phyloP scores from a whole-genome alignment of 2,797 vertebrate genomes.

The Gymnoscopelus braueri region DNA sequence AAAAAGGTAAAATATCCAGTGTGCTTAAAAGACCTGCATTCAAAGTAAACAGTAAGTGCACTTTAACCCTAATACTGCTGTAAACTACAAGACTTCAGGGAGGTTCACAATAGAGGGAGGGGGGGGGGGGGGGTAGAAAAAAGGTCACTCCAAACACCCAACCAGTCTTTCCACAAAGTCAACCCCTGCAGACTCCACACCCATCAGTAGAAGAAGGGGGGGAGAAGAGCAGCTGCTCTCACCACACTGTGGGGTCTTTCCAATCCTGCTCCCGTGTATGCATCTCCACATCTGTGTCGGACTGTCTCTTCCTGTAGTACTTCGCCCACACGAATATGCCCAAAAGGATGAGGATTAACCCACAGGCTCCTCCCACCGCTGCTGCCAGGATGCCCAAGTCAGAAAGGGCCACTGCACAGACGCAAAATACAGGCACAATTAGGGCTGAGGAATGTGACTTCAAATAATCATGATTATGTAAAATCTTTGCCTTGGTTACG shows the following conservation, averaged over 20 bases:
- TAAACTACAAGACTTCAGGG: conserved; percentile 16
- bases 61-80: conserved; percentile 41
- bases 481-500: too few species aligned
- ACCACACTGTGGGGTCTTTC: conserved; percentile 68
- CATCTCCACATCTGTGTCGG: conserved; percentile 52
- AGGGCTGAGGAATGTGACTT: too few species aligned
- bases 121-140: conserved; percentile 24
- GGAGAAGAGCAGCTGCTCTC: conserved; percentile 50
- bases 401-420: conserved; percentile 69
- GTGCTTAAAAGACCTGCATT: conserved; percentile 10
- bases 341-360: conserved; percentile 83
- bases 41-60: conserved; percentile 11
- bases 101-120: conserved; percentile 29
- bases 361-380: conserved; percentile 83
- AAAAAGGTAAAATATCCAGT: conserved; percentile 22
- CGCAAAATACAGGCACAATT: not conserved
- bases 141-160: conserved; percentile 37
- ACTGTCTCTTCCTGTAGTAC: conserved; percentile 57
- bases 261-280: not conserved
- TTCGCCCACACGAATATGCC: conserved; percentile 70
- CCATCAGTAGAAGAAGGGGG: conserved; percentile 40
- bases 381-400: conserved; percentile 87
- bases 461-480: too few species aligned
- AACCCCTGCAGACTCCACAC: conserved; percentile 36
- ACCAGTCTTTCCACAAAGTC: conserved; percentile 14